A percentile compares a stretch with the other conserved stretches of the same genome.
Conservation (phyloP, 2,888 invertebrate species). For the Thera obeliscata region DNA sequence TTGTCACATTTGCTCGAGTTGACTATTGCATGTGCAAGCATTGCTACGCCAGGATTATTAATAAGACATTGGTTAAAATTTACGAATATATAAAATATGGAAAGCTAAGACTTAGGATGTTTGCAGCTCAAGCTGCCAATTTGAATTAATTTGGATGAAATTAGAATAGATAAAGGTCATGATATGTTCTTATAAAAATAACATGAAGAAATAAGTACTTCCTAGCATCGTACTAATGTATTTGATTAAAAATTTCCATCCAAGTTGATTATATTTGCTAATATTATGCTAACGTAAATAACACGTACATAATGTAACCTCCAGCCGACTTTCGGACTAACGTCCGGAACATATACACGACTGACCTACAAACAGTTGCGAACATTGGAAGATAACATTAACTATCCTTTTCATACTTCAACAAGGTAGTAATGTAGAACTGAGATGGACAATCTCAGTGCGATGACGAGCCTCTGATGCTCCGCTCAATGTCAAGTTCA, state of each 20-base stretch:
- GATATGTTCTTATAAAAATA: too few relatives aligned
- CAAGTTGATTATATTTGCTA: slow-evolving; percentile 53
- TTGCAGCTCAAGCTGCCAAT: too few relatives aligned
- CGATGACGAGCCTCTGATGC: slow-evolving; percentile 78
- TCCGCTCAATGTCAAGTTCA: slow-evolving; percentile 84
- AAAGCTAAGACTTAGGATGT: too few relatives aligned
- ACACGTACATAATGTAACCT: slow-evolving; percentile 79
- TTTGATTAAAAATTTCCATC: slow-evolving; percentile 44
- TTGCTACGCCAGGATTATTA: too few relatives aligned
- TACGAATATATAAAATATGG: too few relatives aligned
- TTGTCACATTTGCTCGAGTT: too few relatives aligned
- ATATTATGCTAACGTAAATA: slow-evolving; percentile 66
- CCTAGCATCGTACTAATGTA: slow-evolving; percentile 43
- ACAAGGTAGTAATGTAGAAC: slow-evolving; percentile 54
- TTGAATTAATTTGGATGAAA: too few relatives aligned
- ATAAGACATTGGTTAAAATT: too few relatives aligned
- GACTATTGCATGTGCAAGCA: too few relatives aligned
- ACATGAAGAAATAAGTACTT: slow-evolving; percentile 10
- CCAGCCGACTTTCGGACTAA: slow-evolving; percentile 83
- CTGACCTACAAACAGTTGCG: slow-evolving; percentile 82
- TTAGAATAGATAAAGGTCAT: too few relatives aligned
- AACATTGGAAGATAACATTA: slow-evolving; percentile 71
- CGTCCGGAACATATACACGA: slow-evolving; percentile 82
- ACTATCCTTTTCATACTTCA: slow-evolving; percentile 68
- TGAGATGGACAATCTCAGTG: slow-evolving; percentile 72